A percentile compares a stretch with the other conserved stretches of the same genome.
Conservation (phyloP, 92 coral and sea anemone species). For the Chrysogorgia sp. region DNA sequence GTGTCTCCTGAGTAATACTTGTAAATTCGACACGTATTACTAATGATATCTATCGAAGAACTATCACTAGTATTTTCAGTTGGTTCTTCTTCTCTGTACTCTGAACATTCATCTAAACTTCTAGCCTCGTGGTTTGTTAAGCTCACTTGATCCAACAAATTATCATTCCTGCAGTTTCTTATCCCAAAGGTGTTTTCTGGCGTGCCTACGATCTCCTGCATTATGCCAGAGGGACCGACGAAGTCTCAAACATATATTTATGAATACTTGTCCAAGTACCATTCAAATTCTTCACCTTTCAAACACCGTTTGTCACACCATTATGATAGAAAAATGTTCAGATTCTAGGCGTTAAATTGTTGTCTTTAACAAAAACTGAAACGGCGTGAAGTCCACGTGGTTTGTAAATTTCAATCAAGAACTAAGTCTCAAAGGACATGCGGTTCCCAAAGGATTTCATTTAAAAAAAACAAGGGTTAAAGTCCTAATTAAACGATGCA, state of each 20-base stretch:
- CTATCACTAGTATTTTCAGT: background rate
- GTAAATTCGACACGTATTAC: slow-evolving; percentile 14
- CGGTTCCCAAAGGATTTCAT: background rate
- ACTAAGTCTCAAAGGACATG: background rate
- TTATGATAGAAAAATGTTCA: too few species aligned
- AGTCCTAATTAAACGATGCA: too few species aligned
- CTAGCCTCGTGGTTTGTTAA: background rate
- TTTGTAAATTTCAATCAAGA: background rate
- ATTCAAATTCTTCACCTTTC: too few species aligned
- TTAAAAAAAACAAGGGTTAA: background rate
- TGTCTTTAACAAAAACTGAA: background rate
- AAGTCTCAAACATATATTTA: too few species aligned
- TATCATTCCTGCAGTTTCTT: background rate
- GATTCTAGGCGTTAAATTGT: background rate
- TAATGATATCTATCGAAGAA: slow-evolving; percentile 11
- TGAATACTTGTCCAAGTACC: background rate
- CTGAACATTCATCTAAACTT: background rate
- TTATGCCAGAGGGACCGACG: background rate
- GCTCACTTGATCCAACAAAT: background rate
- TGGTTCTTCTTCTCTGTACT: background rate
- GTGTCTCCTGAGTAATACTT: slow-evolving; percentile 20
- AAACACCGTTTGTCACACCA: too few species aligned
- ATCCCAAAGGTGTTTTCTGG: background rate
- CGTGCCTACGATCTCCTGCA: background rate
- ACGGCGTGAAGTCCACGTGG: background rate